These are phyloP conservation scores for Cydia amplana DNA, from an alignment of 1,140 invertebrate genomes.

Conservation along the genomic window DNA sequence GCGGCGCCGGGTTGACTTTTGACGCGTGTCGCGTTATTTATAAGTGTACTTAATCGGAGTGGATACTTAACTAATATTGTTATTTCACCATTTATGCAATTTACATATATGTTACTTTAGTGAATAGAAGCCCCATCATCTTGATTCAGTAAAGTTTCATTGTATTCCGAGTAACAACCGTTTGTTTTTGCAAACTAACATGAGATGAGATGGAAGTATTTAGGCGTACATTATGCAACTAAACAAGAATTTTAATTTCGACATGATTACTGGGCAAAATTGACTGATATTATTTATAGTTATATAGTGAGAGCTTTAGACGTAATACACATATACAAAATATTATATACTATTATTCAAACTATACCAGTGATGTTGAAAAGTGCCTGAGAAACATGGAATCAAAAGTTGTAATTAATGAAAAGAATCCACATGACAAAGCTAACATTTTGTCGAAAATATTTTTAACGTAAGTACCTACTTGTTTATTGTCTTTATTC, in stretches of 20 bases:
- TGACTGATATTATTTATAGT: slow-evolving; percentile 3
- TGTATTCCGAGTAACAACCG: not conserved
- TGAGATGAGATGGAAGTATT: slow-evolving; percentile 7
- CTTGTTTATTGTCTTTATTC: not conserved
- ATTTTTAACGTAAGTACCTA: slow-evolving; percentile 67
- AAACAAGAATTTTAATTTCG: not conserved
- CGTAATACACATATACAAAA: not conserved
- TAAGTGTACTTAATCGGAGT: slow-evolving; percentile 26
- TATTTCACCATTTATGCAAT: not conserved
- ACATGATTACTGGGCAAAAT: not conserved
- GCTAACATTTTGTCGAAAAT: slow-evolving; percentile 65
- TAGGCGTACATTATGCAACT: slow-evolving; percentile 22
- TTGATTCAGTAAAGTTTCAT: not conserved
- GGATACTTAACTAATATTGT: slow-evolving; percentile 1
- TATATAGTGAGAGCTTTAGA: slow-evolving; percentile 2
- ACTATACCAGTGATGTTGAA: slow-evolving; percentile 3
- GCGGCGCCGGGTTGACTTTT: not conserved
- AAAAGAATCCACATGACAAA: slow-evolving; percentile 67
- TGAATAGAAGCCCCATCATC: not conserved
- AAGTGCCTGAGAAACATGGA: slow-evolving; percentile 52
- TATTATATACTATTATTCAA: not conserved
- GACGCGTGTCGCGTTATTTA: not conserved
- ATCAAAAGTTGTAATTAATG: slow-evolving; percentile 69
- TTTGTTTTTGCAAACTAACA: slow-evolving; percentile 14
- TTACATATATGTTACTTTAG: not conserved